Evolutionary conservation across 2,797 vertebrate species (phyloP).

Genomic region (Erpetoichthys calabaricus): DNA sequence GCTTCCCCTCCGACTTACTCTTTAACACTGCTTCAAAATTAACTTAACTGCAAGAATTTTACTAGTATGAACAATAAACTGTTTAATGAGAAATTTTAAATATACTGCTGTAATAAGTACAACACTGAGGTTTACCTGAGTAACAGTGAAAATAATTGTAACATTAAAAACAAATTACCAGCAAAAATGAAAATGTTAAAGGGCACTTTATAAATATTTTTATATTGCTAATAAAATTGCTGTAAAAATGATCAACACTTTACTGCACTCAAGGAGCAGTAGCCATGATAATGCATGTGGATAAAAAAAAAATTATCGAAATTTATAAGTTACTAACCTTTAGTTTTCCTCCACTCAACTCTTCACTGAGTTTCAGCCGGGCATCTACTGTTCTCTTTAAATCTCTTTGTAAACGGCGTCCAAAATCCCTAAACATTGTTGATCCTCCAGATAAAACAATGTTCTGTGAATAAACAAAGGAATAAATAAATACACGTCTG

Average conservation of each 20-base stretch:
- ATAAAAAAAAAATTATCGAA: neutral
- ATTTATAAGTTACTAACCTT: slow-evolving; percentile 53
- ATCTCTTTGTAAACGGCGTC: slow-evolving; percentile 88
- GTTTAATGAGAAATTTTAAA: no score
- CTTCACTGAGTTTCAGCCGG: slow-evolving; percentile 87
- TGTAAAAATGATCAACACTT: neutral
- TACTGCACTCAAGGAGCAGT: neutral
- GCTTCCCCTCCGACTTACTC: no score
- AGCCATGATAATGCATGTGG: neutral
- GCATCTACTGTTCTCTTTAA: slow-evolving; percentile 92
- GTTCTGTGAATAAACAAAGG: slow-evolving; percentile 54
- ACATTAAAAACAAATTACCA: no score
- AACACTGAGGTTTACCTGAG: no score
- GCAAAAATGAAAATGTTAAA: neutral
- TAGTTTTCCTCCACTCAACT: slow-evolving; percentile 87
- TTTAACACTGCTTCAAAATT: no score
- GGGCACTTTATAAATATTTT: neutral
- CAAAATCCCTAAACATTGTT: slow-evolving; percentile 98
- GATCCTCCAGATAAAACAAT: slow-evolving; percentile 93
- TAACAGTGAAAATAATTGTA: no score
- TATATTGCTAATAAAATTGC: neutral
- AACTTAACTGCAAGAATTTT: no score
- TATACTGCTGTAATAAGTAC: no score
- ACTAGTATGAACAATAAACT: no score
- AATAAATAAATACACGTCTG: slow-evolving; percentile 14